Conservation (phyloP, 2,113 vertebrate species). For the Neotragus moschatus region DNA sequence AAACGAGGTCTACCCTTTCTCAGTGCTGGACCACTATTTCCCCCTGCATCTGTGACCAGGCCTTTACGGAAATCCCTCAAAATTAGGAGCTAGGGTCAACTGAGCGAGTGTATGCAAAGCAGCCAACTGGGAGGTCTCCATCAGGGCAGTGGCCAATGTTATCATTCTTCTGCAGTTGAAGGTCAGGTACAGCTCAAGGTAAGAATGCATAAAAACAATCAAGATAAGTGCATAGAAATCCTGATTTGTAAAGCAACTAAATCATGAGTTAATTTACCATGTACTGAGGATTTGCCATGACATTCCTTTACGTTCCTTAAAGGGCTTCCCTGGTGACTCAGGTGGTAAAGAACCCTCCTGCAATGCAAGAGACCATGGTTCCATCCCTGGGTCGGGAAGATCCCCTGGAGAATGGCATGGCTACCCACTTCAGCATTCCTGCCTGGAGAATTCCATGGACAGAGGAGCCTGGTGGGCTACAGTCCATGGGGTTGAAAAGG, state of each 20-base stretch:
- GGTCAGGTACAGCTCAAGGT: background rate
- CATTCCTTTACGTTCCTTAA: background rate
- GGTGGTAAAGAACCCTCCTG: background rate
- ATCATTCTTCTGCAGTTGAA: fast-evolving
- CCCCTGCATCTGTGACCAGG: background rate
- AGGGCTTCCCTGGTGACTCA: background rate
- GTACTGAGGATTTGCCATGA: fast-evolving
- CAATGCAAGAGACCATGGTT: background rate
- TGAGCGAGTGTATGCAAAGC: too few relatives aligned
- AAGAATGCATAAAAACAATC: background rate
- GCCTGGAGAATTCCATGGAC: background rate
- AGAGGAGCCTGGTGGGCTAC: background rate
- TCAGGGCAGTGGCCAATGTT: fast-evolving
- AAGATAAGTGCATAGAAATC: fast-evolving
- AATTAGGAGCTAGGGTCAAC: too few relatives aligned
- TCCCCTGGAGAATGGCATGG: background rate
- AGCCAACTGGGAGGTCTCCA: fast-evolving
- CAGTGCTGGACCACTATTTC: too few relatives aligned
- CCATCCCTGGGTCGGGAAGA: background rate
- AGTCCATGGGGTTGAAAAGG: background rate
- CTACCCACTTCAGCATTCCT: background rate
- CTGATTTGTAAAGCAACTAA: background rate
- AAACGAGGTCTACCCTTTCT: background rate
- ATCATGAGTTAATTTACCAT: too few relatives aligned
- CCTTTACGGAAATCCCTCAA: background rate